Evolutionary conservation across 2,113 vertebrate species (phyloP), one percentile per base, ranked within the genome.

Genomic region (Gadus chalcogrammus): DNA sequence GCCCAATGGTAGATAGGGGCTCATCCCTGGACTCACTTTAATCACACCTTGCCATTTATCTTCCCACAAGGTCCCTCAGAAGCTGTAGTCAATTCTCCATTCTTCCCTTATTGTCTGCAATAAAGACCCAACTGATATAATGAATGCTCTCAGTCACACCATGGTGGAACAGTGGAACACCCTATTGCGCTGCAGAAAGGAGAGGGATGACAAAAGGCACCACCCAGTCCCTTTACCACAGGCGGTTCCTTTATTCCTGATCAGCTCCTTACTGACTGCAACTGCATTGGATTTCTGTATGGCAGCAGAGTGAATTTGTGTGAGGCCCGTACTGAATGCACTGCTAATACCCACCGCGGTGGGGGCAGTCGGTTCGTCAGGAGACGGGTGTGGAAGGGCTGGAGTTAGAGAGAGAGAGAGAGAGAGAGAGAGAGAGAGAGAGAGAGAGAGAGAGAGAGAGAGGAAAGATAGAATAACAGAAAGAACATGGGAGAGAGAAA

Each of bases 261-360:
- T 9, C 3, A 68, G 69, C 15, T 53, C 73, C 61, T 72, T 28
- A 75, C 70, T 67, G 79, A 83, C 71, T 80, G 73, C 70, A 84
- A 85, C 69, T 73, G 71, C 74, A 76, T 72, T 78, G 79, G 81
- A 79, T 86, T 82, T 80, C 79, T 77, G 69, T 81, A 76, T 75
- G 64, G 63, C 20, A 24, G 71, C 70, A n/a, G 68, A 72, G 73
- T 4, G 60, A 75, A 79, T 71, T 85, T 85, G 78, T 82, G 73
- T 81, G 77, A 83, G 61, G 79, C 74, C 71, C 35, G 28, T 82
- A 80, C 84, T 85, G 84, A 81, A 82, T 85, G 79, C 75, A 80
- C 48, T 63, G 78, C 83, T 82, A 73, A 85, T 78, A 86, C 42
- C 8, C 67, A 80, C 31, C 61, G 76, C 79, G 84, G 81, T 83